Conservation (phyloP, 2,797 vertebrate species). For the Dipus sagitta region DNA sequence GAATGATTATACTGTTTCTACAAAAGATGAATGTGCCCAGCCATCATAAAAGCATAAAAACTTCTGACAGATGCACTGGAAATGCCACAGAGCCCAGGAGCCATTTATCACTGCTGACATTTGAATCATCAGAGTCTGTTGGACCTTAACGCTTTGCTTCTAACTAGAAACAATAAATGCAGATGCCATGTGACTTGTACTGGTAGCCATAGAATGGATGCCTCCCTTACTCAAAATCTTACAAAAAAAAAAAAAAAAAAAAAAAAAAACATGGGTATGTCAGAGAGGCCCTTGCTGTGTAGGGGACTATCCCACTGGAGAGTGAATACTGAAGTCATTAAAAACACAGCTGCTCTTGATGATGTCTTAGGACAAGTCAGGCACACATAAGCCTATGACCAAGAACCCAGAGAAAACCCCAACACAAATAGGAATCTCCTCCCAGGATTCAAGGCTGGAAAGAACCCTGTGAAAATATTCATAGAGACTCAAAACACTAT, state of each 20-base stretch:
- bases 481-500: background rate
- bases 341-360: background rate
- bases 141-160: slow-evolving; percentile 53
- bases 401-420: background rate
- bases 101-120: slow-evolving; percentile 62
- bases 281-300: too few species aligned
- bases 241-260: background rate
- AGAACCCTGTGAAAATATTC: fast-evolving
- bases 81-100: slow-evolving; percentile 1
- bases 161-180: slow-evolving; percentile 54
- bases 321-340: background rate
- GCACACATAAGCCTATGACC: background rate
- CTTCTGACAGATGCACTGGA: slow-evolving; percentile 58
- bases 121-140: background rate
- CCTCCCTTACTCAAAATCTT: background rate
- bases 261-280: background rate
- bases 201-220: background rate
- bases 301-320: fast-evolving
- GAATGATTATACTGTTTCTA: slow-evolving; percentile 11
- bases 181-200: background rate
- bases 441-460: background rate
- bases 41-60: slow-evolving; percentile 29
- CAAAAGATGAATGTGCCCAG: slow-evolving; percentile 28
- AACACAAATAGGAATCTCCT: background rate
- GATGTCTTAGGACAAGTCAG: fast-evolving